Conservation (phyloP, 2,797 vertebrate genomes). For the Setipinna tenuifilis region DNA sequence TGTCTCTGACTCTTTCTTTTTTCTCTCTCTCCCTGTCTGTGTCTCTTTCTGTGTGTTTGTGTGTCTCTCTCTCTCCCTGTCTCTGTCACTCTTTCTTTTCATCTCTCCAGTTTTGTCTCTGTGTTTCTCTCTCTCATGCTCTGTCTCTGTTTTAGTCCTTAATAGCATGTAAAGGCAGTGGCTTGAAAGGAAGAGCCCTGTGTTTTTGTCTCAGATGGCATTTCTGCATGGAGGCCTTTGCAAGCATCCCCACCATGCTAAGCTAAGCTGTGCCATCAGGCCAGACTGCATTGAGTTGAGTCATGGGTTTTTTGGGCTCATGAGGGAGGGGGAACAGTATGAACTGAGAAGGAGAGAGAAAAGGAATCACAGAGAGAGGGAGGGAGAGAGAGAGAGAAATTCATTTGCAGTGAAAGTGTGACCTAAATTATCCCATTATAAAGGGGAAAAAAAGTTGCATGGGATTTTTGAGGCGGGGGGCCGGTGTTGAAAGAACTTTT, state of each 20-base stretch:
- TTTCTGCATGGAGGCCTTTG: conserved; percentile 24
- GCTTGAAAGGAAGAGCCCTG: conserved; percentile 30
- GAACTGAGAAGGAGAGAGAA: background rate
- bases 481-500: background rate
- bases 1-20: background rate
- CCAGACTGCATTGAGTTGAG: conserved; percentile 30
- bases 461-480: background rate
- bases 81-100: no score
- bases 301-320: conserved; percentile 25
- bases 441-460: background rate
- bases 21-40: background rate
- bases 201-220: conserved; percentile 38
- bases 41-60: no score
- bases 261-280: conserved; percentile 29
- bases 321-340: background rate
- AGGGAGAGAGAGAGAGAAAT: background rate
- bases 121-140: no score
- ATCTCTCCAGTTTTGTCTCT: no score
- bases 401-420: conserved; percentile 3
- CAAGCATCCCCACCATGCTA: background rate
- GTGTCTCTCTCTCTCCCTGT: no score
- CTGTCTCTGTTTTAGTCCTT: conserved; percentile 41
- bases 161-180: conserved; percentile 44
- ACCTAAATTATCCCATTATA: conserved; percentile 19
- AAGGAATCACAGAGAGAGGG: background rate